Evolutionary conservation across 1,140 invertebrate species (phyloP).

Genomic region (Eriosoma lanigerum): DNA sequence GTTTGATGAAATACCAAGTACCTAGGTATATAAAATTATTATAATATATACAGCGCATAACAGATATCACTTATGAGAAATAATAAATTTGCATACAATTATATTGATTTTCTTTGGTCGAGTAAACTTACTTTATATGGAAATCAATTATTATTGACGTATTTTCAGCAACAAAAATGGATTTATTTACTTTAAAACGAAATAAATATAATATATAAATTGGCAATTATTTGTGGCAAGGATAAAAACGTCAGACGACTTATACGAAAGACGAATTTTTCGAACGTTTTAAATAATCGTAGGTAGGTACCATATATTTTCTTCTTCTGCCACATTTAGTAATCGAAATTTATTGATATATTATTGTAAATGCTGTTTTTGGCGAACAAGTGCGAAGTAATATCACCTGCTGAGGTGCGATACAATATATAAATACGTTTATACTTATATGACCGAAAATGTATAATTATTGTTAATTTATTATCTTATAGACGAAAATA

Average conservation of each 20-base stretch:
- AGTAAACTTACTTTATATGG: neutral
- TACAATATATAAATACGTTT: neutral
- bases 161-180: neutral
- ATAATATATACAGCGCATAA: no score
- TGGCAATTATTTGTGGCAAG: slow-evolving; percentile 1
- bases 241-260: slow-evolving; percentile 25
- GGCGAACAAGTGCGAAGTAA: no score
- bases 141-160: slow-evolving; percentile 3
- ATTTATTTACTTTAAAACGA: slow-evolving; percentile 20
- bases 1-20: no score
- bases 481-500: neutral
- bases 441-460: neutral
- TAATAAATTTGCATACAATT: no score
- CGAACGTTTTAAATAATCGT: neutral
- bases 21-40: no score
- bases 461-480: no score
- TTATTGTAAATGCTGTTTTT: no score
- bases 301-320: no score
- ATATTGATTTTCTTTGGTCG: no score
- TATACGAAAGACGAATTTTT: neutral
- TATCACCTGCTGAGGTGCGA: neutral
- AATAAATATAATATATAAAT: slow-evolving; percentile 20
- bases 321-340: no score
- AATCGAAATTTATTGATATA: no score
- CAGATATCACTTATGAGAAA: no score